Evolutionary conservation across 2,113 vertebrate species (phyloP), one percentile per base, ranked within the genome.

Genomic region (Carassius auratus): DNA sequence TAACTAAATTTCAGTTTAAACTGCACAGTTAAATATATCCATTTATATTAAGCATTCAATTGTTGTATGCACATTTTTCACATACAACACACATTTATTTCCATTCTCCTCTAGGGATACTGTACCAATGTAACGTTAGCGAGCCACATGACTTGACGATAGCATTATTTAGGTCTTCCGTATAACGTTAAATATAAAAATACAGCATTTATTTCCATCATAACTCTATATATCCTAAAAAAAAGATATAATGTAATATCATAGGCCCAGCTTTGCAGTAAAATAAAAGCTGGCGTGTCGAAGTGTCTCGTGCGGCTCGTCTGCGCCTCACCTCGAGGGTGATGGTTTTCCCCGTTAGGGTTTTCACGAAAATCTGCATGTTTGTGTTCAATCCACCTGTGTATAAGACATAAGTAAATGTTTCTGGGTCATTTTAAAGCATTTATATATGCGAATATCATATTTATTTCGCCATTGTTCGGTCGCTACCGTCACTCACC

Each of bases 361-460:
- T 99, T 93, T 99, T 99, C 84, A 99, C 98, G 89, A 99, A 99
- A 91, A 99, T 99, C 97, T 99, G 98, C 98, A 99, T 99, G 88
- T 89, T 94, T 93, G 86, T 87, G 92, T 89, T 88, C 71, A 81
- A 71, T 87, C 94, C 96, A 96, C 95, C 95, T 96, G 85, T 33
- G 82, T 0, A 83, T 73, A 73, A 57, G 6, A 42, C 30, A 83
- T 3, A 64, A 0, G 3, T 26, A 3, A 83, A n/a, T 4, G 66
- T 71, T 73, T 83, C 15, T 83, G 30, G 6, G 10, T 15, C 0
- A 42, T 38, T 42, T 73, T 9, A 59, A 73, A 8, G 12, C 50
- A 30, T 0, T 5, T 23, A 73, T 59, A 42, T 59, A 3, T 3
- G 6, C 48, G 2, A 73, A 73, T 17, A 57, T n/a, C 21, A 55